Percentiles rank a stretch among this genome's conserved stretches.
These are phyloP conservation scores for Didymodactylos carnosus DNA, from an alignment of 2,888 invertebrate genomes.

Conservation along the genomic window DNA sequence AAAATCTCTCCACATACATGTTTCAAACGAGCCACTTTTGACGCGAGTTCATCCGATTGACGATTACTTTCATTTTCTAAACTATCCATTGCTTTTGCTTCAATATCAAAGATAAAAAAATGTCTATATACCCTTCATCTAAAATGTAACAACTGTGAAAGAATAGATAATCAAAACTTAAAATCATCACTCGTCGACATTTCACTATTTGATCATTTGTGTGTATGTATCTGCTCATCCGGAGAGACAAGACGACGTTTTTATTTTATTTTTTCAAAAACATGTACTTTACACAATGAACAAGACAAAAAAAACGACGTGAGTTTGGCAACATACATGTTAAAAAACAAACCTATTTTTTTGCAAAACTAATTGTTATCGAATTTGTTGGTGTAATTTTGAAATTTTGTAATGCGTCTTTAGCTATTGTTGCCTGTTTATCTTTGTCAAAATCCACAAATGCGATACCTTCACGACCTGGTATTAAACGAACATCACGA, in stretches of 20 bases:
- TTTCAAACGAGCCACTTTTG: background rate
- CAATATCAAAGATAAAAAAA: too few species aligned
- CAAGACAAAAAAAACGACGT: too few species aligned
- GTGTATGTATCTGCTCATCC: background rate
- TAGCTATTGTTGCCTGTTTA: constrained; percentile 58
- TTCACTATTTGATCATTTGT: background rate
- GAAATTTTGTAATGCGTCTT: constrained; percentile 82
- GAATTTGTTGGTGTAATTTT: constrained; percentile 95
- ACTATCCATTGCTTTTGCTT: background rate
- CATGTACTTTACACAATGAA: too few species aligned
- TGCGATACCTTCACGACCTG: constrained; percentile 92
- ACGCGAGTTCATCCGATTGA: background rate
- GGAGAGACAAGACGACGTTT: too few species aligned
- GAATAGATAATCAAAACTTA: too few species aligned
- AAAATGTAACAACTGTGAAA: background rate
- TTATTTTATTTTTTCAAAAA: too few species aligned
- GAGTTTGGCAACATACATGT: too few species aligned
- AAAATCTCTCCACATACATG: background rate
- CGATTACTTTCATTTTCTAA: background rate
- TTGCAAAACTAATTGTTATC: constrained; percentile 97
- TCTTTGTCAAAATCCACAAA: constrained; percentile 95
- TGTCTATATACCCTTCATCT: too few species aligned
- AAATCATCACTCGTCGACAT: too few species aligned
- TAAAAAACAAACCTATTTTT: too few species aligned
- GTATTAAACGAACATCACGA: constrained; percentile 91